Percentiles rank a stretch among this genome's conserved stretches.
phyloP scores from a whole-genome alignment of 2,888 invertebrate species.

The Colletes collaris region DNA sequence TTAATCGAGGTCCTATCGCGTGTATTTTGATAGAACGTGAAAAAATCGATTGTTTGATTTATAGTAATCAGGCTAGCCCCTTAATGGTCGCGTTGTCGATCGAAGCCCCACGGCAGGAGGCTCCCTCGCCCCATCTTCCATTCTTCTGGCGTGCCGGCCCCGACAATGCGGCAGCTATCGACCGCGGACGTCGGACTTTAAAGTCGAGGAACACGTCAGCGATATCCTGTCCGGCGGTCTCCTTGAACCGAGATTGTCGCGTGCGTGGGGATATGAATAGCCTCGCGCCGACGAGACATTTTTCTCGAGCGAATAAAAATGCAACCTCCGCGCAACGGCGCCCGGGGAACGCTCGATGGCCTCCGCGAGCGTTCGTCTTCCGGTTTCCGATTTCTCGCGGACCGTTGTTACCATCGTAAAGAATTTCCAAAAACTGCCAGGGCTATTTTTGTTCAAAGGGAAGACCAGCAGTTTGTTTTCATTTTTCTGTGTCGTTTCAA shows the following conservation, averaged over 20 bases:
- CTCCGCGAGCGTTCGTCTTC: not conserved
- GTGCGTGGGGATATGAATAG: slow-evolving; percentile 30
- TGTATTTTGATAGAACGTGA: too few relatives aligned
- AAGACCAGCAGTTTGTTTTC: too few relatives aligned
- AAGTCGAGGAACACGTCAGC: slow-evolving; percentile 54
- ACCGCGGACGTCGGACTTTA: slow-evolving; percentile 51
- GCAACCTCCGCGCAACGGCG: not conserved
- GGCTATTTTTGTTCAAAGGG: too few relatives aligned
- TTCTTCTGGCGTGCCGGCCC: slow-evolving; percentile 17
- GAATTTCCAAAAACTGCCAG: too few relatives aligned
- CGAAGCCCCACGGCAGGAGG: slow-evolving; percentile 37
- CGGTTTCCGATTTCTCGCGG: not conserved
- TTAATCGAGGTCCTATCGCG: too few relatives aligned
- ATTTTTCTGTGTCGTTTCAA: too few relatives aligned
- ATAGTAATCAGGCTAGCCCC: too few relatives aligned
- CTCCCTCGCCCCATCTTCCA: slow-evolving; percentile 32
- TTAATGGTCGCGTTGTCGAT: slow-evolving; percentile 37
- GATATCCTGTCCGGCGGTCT: slow-evolving; percentile 49
- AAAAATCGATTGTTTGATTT: too few relatives aligned
- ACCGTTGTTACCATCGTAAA: not conserved
- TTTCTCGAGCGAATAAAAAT: slow-evolving; percentile 16
- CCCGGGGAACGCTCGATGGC: not conserved
- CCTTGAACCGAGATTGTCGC: slow-evolving; percentile 44
- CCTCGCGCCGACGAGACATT: slow-evolving; percentile 23
- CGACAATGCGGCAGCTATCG: slow-evolving; percentile 53